A percentile compares a stretch with the other conserved stretches of the same genome.
Evolutionary conservation across 2,113 vertebrate species (phyloP).

Genomic region (Alectura lathami): DNA sequence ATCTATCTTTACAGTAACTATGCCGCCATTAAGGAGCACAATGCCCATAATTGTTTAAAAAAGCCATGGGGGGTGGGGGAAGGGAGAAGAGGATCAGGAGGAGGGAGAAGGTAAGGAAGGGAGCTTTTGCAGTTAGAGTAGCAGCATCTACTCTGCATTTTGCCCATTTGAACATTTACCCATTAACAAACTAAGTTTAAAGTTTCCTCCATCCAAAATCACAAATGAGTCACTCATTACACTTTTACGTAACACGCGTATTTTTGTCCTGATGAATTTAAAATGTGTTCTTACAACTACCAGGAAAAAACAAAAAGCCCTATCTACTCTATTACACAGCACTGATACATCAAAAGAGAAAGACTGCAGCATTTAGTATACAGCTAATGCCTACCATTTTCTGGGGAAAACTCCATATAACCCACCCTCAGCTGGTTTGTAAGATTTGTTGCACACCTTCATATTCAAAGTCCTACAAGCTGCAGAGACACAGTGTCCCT

Average conservation of each 20-base stretch:
- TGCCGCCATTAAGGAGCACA: conserved; percentile 42
- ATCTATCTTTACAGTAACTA: conserved; percentile 62
- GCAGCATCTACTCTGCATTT: not conserved
- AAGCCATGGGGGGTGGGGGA: not conserved
- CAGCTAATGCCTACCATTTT: not conserved
- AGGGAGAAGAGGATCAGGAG: conserved; percentile 24
- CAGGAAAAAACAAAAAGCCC: not conserved
- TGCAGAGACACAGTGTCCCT: not conserved
- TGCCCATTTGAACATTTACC: not conserved
- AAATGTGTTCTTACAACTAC: not conserved
- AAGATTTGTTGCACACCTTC: not conserved
- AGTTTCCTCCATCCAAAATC: not conserved
- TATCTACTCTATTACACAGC: not conserved
- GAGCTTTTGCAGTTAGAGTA: conserved; percentile 42
- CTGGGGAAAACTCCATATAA: not conserved
- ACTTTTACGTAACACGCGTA: not conserved
- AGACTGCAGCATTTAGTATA: not conserved
- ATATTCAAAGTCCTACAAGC: not conserved
- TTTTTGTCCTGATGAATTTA: not conserved
- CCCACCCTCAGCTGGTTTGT: not conserved
- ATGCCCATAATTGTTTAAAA: conserved; percentile 56
- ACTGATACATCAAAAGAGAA: not conserved
- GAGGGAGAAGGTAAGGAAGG: conserved; percentile 24
- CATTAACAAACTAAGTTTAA: not conserved
- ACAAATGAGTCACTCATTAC: not conserved